Evolutionary conservation across 2,888 invertebrate species (phyloP).

Genomic region (Phalera bucephala): DNA sequence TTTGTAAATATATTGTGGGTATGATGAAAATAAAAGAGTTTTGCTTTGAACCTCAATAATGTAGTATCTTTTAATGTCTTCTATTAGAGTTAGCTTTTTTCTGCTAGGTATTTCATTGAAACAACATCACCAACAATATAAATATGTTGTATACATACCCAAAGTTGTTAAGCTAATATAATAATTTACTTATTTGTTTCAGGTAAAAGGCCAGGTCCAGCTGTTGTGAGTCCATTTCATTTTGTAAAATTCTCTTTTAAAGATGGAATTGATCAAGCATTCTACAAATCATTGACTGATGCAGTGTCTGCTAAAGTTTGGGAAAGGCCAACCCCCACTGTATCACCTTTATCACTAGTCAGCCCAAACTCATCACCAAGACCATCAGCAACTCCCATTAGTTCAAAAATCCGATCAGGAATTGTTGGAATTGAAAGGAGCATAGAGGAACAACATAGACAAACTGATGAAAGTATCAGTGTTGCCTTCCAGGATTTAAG

Average conservation of each 20-base stretch:
- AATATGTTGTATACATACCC: constrained; percentile 1
- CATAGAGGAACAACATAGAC: constrained; percentile 94
- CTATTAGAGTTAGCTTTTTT: too few species aligned
- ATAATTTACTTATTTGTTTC: constrained; percentile 19
- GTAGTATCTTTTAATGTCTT: too few species aligned
- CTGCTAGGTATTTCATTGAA: too few species aligned
- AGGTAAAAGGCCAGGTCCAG: constrained; percentile 89
- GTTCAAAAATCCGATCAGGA: constrained; percentile 90
- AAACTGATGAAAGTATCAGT: constrained; percentile 95
- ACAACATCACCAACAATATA: too few species aligned
- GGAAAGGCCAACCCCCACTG: constrained; percentile 72
- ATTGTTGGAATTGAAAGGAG: constrained; percentile 98
- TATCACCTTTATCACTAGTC: constrained; percentile 35
- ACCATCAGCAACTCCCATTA: constrained; percentile 52
- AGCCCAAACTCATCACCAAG: constrained; percentile 44
- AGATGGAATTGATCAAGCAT: constrained; percentile 88
- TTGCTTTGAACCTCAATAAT: too few species aligned
- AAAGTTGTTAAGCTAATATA: not conserved
- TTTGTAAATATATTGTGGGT: too few species aligned
- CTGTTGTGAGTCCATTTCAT: constrained; percentile 86
- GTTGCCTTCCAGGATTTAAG: constrained; percentile 97
- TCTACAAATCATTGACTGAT: constrained; percentile 85
- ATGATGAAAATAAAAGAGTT: too few species aligned
- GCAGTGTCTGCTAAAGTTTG: constrained; percentile 85
- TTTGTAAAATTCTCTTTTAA: constrained; percentile 94